Evolutionary conservation across 2,797 vertebrate species (phyloP).

Genomic region (Micrastur ruficollis): DNA sequence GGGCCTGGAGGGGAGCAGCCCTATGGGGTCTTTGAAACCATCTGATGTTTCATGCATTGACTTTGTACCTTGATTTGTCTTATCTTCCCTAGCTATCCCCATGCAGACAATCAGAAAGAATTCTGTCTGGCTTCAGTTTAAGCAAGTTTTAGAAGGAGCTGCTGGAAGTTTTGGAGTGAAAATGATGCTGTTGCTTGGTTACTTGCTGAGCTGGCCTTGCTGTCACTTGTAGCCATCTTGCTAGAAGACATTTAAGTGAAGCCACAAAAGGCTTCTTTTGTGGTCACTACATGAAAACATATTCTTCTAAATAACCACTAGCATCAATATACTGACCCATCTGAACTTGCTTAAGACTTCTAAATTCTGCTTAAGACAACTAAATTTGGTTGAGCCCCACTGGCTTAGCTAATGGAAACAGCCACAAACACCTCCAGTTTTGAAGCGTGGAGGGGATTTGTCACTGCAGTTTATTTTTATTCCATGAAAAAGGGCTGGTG

Average conservation of each 20-base stretch:
- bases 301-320: background rate
- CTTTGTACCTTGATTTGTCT: background rate
- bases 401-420: background rate
- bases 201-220: background rate
- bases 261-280: background rate
- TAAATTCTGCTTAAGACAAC: background rate
- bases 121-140: constrained; percentile 2
- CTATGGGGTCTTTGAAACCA: background rate
- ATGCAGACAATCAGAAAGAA: background rate
- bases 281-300: background rate
- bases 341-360: background rate
- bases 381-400: background rate
- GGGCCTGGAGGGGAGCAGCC: background rate
- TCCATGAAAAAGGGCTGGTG: background rate
- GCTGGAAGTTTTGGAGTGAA: constrained; percentile 32
- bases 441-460: accelerated
- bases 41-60: background rate
- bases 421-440: background rate
- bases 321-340: background rate
- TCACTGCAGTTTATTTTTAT: background rate
- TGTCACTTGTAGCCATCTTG: background rate
- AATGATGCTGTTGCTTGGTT: background rate
- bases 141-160: constrained; percentile 31
- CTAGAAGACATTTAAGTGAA: constrained; percentile 9
- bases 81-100: background rate